phyloP scores from a whole-genome alignment of 1,140 invertebrate species.

The Rhyacophila brunnea region DNA sequence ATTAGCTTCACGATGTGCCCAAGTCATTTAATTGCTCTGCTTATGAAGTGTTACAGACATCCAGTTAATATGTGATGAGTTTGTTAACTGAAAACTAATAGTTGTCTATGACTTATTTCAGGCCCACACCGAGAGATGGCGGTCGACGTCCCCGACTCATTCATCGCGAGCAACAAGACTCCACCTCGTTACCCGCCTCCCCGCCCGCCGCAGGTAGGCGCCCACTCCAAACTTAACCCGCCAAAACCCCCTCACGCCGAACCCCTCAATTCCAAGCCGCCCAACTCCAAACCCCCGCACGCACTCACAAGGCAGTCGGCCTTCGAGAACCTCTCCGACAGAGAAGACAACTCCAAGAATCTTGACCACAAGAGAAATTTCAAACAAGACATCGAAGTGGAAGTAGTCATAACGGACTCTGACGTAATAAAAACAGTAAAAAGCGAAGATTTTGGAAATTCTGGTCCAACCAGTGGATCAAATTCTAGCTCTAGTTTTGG shows the following conservation, averaged over 20 bases:
- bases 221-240: constrained; percentile 39
- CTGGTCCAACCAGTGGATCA: constrained; percentile 31
- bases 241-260: constrained; percentile 8
- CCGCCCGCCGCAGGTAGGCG: constrained; percentile 59
- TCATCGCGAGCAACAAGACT: constrained; percentile 87
- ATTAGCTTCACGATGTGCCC: no score
- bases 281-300: constrained; percentile 17
- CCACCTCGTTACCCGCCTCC: constrained; percentile 87
- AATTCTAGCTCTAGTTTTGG: constrained; percentile 49
- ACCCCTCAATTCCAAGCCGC: constrained; percentile 12
- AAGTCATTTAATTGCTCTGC: no score
- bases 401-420: constrained; percentile 16
- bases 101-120: constrained; percentile 39
- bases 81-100: no score
- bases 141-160: constrained; percentile 95
- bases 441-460: constrained; percentile 26
- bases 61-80: no score
- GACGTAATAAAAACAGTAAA: constrained; percentile 21
- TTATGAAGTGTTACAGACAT: no score
- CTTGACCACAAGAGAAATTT: not conserved
- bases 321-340: not conserved
- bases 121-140: constrained; percentile 94
- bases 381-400: constrained; percentile 5
- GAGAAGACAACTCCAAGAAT: not conserved
- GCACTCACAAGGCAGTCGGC: not conserved